These are phyloP conservation scores for Cettia cetti DNA, from an alignment of 2,113 vertebrate genomes.

Conservation along the genomic window DNA sequence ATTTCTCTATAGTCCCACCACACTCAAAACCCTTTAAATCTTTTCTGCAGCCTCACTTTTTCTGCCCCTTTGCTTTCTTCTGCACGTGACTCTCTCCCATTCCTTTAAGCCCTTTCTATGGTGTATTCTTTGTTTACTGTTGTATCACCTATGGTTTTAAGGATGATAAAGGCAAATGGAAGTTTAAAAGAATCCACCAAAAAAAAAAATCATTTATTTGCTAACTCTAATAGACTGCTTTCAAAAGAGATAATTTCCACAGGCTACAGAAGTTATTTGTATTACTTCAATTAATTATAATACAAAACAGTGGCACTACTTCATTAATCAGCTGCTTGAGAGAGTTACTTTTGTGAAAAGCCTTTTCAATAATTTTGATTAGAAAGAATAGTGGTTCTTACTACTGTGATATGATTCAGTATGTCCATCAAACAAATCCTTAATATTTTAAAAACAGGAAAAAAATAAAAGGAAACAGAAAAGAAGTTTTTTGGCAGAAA, in stretches of 20 bases:
- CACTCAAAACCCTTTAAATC: neutral
- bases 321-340: slow-evolving; percentile 79
- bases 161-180: neutral
- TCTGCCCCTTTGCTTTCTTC: neutral
- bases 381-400: slow-evolving; percentile 67
- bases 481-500: slow-evolving; percentile 65
- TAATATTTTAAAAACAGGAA: slow-evolving; percentile 46
- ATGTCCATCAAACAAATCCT: slow-evolving; percentile 74
- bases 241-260: slow-evolving; percentile 73
- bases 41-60: neutral
- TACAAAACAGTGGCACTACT: slow-evolving; percentile 79
- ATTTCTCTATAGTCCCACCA: neutral
- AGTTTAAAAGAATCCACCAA: neutral
- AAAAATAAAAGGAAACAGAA: slow-evolving; percentile 26
- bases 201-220: neutral
- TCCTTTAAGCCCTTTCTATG: neutral
- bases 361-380: slow-evolving; percentile 77
- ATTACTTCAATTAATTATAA: slow-evolving; percentile 82
- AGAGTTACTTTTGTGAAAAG: slow-evolving; percentile 78
- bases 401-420: slow-evolving; percentile 68
- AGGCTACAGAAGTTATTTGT: slow-evolving; percentile 78
- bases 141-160: neutral
- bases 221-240: slow-evolving; percentile 65
- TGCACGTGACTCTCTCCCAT: neutral
- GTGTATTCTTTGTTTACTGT: neutral